Evolutionary conservation across 2,113 vertebrate genomes (phyloP).

Genomic region (Mus musculus): DNA sequence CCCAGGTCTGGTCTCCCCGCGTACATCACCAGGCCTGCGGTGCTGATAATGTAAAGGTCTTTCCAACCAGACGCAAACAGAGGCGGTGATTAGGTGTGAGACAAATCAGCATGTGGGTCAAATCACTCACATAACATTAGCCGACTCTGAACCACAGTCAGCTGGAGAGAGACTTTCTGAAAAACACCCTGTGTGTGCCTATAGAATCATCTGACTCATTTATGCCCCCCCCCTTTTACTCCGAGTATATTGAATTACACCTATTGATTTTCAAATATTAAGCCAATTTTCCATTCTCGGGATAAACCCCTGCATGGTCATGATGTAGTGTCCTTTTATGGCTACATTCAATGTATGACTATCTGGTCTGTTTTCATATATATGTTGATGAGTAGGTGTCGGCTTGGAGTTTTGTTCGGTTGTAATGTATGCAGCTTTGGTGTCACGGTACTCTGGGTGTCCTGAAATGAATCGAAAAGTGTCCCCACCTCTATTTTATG

Average conservation of each 20-base stretch:
- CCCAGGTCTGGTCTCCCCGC: background rate
- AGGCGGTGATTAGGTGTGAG: slow-evolving; percentile 35
- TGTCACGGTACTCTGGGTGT: background rate
- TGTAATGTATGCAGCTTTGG: background rate
- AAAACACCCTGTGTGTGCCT: background rate
- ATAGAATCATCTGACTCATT: background rate
- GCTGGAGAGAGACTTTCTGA: slow-evolving; percentile 35
- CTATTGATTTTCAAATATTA: slow-evolving; percentile 44
- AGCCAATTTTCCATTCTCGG: slow-evolving; percentile 10
- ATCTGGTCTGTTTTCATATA: background rate
- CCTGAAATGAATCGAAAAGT: slow-evolving; percentile 34
- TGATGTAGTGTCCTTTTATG: background rate
- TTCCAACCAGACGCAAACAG: background rate
- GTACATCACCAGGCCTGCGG: background rate
- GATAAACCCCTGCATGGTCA: background rate
- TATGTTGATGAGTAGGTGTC: background rate
- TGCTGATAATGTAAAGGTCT: background rate
- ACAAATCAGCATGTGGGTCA: slow-evolving; percentile 3
- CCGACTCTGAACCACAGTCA: background rate
- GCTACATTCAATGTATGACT: slow-evolving; percentile 11
- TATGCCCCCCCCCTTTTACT: background rate
- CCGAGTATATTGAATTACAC: slow-evolving; percentile 2
- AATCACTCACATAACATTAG: background rate
- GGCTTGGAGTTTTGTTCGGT: slow-evolving; percentile 21
- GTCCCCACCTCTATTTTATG: slow-evolving; percentile 20